Evolutionary conservation across 2,888 invertebrate species (phyloP).

Genomic region (Azorinus chamasolen): DNA sequence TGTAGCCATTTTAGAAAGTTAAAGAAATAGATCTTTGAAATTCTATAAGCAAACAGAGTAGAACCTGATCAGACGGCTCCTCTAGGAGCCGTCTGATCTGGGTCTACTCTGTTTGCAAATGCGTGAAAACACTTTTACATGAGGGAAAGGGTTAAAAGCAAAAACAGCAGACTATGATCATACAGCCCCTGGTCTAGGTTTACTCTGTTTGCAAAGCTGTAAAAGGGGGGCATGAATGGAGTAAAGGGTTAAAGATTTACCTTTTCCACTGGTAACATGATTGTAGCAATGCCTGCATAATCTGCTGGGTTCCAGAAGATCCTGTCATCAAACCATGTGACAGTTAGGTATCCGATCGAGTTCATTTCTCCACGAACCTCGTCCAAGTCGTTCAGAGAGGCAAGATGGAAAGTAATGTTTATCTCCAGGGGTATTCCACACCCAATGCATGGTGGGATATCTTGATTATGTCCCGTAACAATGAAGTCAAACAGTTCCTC

Average conservation of each 20-base stretch:
- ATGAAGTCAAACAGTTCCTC: conserved; percentile 12
- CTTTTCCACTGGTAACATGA: conserved; percentile 17
- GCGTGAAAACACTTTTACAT: no score
- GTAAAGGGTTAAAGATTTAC: conserved; percentile 9
- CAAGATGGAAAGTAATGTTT: conserved; percentile 24
- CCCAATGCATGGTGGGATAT: conserved; percentile 1
- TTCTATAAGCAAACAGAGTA: no score
- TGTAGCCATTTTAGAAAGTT: no score
- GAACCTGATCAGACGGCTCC: no score
- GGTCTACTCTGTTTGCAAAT: no score
- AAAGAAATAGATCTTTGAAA: no score
- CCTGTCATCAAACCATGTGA: conserved; percentile 44
- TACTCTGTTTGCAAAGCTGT: no score
- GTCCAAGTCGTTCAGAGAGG: conserved; percentile 39
- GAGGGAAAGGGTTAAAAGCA: no score
- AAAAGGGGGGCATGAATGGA: no score
- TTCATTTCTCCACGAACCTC: conserved; percentile 32
- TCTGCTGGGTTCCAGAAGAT: conserved; percentile 31
- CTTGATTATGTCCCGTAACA: conserved; percentile 9
- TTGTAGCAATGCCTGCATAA: conserved; percentile 23
- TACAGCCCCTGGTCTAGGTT: no score
- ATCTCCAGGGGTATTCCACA: conserved; percentile 14
- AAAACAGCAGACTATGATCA: no score
- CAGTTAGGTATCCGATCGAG: conserved; percentile 33
- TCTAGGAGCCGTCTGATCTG: no score